Evolutionary conservation across 2,113 vertebrate genomes (phyloP), one percentile per base, ranked within the genome.

Genomic region (Thalassoma bifasciatum): DNA sequence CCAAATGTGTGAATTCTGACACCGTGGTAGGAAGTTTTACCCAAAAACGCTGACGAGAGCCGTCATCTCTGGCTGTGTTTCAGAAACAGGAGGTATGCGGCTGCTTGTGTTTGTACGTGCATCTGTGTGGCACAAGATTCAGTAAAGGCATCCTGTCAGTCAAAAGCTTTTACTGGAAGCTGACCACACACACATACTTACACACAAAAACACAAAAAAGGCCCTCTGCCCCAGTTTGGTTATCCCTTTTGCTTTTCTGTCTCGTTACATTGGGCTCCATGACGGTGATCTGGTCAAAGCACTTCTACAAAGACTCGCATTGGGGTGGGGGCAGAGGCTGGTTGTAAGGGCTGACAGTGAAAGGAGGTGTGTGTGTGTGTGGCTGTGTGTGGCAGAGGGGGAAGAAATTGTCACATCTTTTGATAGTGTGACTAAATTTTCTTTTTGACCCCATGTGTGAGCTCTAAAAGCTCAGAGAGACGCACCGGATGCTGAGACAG

Each of bases 221-320:
- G 10, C 46, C 58, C 64, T 75, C 49, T 8, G 11, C 65, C 65
- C 24, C 53, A 37, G 72, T 90, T 86, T 72, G 75, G 49, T 81
- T 61, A 42, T 65, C 58, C 74, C 79, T 92, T 93, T 93, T 87
- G 92, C 84, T 67, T 73, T 73, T 87, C 91, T 91, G 92, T 93
- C 92, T 85, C 83, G 80, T 90, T 88, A 75, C 83, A 90, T 93
- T 86, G 75, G 83, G 70, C 72, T 87, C 86, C 89, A 90, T 90
- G 91, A 91, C 84, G 72, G 85, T 86, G 84, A 93, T 89, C 75
- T 84, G 86, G 89, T 93, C 90, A 92, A 91, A 84, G 84, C 78
- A 30, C 62, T 61, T 85, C 89, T 74, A 90, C 71, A 92, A 88
- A 90, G 77, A 85, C 46, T 50, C n/a, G 40, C 46, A 90, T 75